These are phyloP conservation scores for Suillia variegata DNA, from an alignment of 2,888 invertebrate species.

Conservation along the genomic window DNA sequence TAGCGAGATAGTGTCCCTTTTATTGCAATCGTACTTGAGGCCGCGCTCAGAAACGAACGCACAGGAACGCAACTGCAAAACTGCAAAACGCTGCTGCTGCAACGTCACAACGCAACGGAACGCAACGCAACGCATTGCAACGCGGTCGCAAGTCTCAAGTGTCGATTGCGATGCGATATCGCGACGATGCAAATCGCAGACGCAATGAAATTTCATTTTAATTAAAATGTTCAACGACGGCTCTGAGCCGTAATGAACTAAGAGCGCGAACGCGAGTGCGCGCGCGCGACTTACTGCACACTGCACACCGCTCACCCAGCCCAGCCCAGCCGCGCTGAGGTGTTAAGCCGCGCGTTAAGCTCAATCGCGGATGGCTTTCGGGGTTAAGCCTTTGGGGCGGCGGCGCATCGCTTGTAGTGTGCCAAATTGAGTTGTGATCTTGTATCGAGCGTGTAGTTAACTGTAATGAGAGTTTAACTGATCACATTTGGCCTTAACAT, in stretches of 20 bases:
- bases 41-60: no score
- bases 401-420: no score
- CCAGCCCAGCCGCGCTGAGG: not conserved
- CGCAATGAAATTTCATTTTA: constrained; percentile 45
- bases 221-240: constrained; percentile 48
- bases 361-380: no score
- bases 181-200: constrained; percentile 12
- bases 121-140: no score
- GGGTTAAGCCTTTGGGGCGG: no score
- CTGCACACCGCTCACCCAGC: not conserved
- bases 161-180: constrained; percentile 9
- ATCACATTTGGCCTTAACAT: not conserved
- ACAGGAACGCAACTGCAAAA: not conserved
- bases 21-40: no score
- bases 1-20: not conserved
- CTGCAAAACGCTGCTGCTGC: not conserved
- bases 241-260: not conserved
- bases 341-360: no score
- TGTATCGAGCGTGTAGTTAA: not conserved
- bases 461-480: constrained; percentile 3
- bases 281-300: no score
- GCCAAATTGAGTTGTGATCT: not conserved
- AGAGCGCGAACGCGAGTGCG: no score
- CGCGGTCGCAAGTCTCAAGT: constrained; percentile 13
- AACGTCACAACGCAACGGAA: not conserved